These are phyloP conservation scores for Erebia palarica DNA, from an alignment of 2,888 invertebrate genomes.

Conservation along the genomic window DNA sequence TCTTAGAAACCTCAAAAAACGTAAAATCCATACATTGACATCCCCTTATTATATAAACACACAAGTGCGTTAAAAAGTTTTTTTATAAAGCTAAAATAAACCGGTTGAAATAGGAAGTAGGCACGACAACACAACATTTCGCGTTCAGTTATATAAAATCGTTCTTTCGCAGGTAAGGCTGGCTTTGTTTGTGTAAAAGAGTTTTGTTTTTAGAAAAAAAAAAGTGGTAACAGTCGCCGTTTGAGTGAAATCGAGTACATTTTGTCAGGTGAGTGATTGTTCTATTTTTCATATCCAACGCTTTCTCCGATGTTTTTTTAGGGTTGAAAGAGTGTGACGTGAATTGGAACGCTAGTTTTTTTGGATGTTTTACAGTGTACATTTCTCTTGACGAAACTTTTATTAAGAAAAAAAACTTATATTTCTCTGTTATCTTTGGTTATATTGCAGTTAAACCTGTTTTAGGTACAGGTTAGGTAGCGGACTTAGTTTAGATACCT, in stretches of 20 bases:
- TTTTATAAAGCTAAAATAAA: conserved; percentile 39
- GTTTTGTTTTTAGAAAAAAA: conserved; percentile 52
- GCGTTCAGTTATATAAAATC: conserved; percentile 66
- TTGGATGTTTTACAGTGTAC: conserved; percentile 22
- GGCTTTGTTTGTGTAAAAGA: conserved; percentile 56
- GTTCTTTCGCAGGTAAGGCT: conserved; percentile 61
- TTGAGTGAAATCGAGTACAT: conserved; percentile 59
- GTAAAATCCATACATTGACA: neutral
- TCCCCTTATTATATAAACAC: neutral
- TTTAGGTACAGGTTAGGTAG: conserved; percentile 22
- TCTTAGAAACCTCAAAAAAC: neutral
- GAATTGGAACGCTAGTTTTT: conserved; percentile 34
- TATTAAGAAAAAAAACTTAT: neutral
- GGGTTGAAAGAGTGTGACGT: conserved; percentile 44
- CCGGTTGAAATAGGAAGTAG: conserved; percentile 63
- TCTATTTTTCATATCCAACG: conserved; percentile 46
- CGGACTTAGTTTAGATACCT: conserved; percentile 16
- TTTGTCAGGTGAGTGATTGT: conserved; percentile 59
- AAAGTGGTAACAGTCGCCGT: conserved; percentile 50
- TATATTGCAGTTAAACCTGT: conserved; percentile 17
- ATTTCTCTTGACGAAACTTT: conserved; percentile 4
- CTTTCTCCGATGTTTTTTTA: conserved; percentile 54
- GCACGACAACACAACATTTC: conserved; percentile 32
- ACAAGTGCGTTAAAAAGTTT: conserved; percentile 26
- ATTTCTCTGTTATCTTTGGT: conserved; percentile 4